phyloP scores from a whole-genome alignment of 1,140 invertebrate genomes.

The Ceratitis capitata region DNA sequence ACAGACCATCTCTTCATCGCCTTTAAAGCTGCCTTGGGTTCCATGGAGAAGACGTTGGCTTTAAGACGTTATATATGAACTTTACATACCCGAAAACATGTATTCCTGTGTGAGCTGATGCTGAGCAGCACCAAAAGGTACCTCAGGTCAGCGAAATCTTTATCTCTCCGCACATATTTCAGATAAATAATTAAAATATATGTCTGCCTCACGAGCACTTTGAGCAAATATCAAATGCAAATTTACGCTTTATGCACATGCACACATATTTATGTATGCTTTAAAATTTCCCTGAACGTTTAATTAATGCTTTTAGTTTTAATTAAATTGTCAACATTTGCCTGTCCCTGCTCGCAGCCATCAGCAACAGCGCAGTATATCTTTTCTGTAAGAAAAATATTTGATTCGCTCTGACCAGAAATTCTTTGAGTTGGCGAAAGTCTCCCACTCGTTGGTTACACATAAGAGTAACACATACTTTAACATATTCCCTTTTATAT shows the following conservation, averaged over 20 bases:
- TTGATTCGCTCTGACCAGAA: background rate
- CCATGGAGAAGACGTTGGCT: too few species aligned
- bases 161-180: too few species aligned
- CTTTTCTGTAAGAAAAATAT: background rate
- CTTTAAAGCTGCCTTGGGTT: too few species aligned
- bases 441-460: background rate
- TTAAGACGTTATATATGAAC: too few species aligned
- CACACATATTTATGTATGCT: too few species aligned
- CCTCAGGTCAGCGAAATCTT: too few species aligned
- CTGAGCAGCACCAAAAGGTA: too few species aligned
- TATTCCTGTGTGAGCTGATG: too few species aligned
- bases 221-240: background rate
- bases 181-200: background rate
- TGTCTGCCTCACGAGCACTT: background rate
- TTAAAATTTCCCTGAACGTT: background rate
- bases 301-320: background rate
- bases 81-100: too few species aligned
- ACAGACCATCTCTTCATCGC: too few species aligned
- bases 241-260: background rate
- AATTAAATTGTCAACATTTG: background rate
- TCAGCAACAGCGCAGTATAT: background rate
- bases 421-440: background rate
- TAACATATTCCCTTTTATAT: background rate
- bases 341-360: background rate
- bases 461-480: background rate